Percentiles rank a stretch among this genome's conserved stretches.
phyloP scores from a whole-genome alignment of 2,113 vertebrate species.

The Sylvilagus bachmani region DNA sequence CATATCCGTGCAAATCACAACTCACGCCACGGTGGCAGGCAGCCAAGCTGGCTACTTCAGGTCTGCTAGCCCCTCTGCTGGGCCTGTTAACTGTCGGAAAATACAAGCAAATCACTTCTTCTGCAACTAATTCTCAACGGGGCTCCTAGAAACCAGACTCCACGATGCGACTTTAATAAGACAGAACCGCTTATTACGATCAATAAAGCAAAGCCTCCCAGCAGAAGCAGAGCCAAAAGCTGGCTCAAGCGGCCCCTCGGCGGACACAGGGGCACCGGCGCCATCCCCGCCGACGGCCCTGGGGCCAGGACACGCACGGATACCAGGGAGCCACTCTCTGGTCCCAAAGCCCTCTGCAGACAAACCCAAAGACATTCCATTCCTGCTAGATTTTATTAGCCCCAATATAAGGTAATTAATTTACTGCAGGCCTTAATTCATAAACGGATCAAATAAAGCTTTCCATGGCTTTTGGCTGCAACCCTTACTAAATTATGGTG shows the following conservation, averaged over 20 bases:
- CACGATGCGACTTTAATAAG: conserved; percentile 83
- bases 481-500: conserved; percentile 76
- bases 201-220: conserved; percentile 82
- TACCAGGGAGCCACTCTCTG: conserved; percentile 67
- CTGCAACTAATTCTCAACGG: conserved; percentile 87
- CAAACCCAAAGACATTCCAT: conserved; percentile 73
- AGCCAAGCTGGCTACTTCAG: conserved; percentile 88
- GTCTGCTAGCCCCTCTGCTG: conserved; percentile 90
- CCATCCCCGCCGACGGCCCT: not conserved
- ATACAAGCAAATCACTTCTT: conserved; percentile 89
- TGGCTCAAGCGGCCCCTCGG: conserved; percentile 63
- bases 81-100: conserved; percentile 87
- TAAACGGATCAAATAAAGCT: conserved; percentile 85
- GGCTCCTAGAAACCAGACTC: conserved; percentile 84
- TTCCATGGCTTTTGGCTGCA: conserved; percentile 79
- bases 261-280: not conserved
- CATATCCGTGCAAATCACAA: conserved; percentile 89
- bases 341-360: conserved; percentile 62
- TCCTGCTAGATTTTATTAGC: conserved; percentile 77
- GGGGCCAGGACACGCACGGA: conserved; percentile 55
- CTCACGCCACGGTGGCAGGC: conserved; percentile 87
- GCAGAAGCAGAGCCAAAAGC: conserved; percentile 47
- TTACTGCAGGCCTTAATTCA: conserved; percentile 84
- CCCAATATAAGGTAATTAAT: conserved; percentile 84
- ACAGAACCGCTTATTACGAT: conserved; percentile 82